Conservation (phyloP, 2,113 vertebrate genomes). For the Oenanthe melanoleuca region DNA sequence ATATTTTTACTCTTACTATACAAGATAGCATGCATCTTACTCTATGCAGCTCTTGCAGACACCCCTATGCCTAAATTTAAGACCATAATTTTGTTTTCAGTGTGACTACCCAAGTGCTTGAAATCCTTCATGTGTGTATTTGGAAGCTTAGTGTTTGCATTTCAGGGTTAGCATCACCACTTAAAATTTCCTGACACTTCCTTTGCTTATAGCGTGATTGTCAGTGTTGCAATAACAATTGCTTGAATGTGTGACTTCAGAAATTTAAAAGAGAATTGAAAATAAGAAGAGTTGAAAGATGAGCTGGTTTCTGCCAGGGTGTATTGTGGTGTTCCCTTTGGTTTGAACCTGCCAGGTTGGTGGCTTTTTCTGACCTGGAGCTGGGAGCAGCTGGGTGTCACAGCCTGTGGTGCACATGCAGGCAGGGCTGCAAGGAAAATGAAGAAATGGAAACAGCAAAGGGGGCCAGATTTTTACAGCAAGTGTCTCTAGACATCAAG, state of each 20-base stretch:
- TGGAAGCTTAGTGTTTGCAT: background rate
- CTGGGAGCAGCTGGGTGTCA: too few species aligned
- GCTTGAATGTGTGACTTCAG: background rate
- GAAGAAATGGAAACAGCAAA: background rate
- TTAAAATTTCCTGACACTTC: background rate
- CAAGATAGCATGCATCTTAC: fast-evolving
- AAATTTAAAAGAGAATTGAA: background rate
- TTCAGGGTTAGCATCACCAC: background rate
- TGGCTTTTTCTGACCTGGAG: background rate
- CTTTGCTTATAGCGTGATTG: background rate
- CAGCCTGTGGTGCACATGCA: fast-evolving
- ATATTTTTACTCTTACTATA: background rate
- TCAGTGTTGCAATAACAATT: background rate
- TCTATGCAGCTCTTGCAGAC: background rate
- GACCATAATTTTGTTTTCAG: background rate
- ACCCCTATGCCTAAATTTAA: background rate
- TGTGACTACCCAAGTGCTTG: background rate
- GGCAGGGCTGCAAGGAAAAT: background rate
- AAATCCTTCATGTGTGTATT: background rate
- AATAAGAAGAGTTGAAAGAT: background rate
- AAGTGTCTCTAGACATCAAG: fast-evolving
- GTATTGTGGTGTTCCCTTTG: background rate
- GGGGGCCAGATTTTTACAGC: background rate
- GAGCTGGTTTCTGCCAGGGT: background rate
- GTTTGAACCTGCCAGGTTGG: background rate